Base-by-base conservation (phyloP, 1,140 invertebrate species). In the Drosophila jambulina region DNA sequence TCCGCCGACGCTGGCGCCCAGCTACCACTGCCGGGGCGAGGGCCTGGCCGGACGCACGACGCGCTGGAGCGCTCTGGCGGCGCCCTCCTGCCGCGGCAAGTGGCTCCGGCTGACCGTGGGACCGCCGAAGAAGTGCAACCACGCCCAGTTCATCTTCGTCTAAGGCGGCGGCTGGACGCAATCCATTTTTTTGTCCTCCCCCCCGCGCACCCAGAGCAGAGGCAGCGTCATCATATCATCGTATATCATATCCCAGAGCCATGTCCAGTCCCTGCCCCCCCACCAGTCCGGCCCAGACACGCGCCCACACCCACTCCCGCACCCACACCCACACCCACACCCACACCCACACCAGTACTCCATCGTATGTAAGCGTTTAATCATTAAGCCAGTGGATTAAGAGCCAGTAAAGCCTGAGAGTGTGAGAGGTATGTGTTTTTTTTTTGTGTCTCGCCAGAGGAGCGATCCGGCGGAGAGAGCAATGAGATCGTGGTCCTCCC, bases 81-180 rank as follows among this genome's bases (percentile, higher is more conserved):
- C 95, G 36, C 95, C 96, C 12, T 96, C 96, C 74, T 97, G 97
- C 92, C 96, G 96, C 78, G 97, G 97, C 38, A 96, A 97, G 91
- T 97, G 97, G 97, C 91, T 96, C n/a, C 94, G 96, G 21, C 93
- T 95, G 13, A 94, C 94, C 57, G 93, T 94, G 19, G 94, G 93
- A 92, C 12, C 95, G 95, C 80, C 94, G 93, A 88, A 94, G 93
- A 87, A 94, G 93, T 95, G 95, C 83, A 92, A 93, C 19, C 94
- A 94, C 53, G 94, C 95, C 5, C 94, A 95, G 83, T 96, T 96
- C 85, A 95, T 95, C 81, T 96, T 96, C 62, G 95, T 96, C 83
- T 96, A 93, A 92, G 23, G 1, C 27, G 12, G 15, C 17, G 7
- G 46, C 15, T 2, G 34, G 29, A 21, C 5, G 19, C 23, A 4